Evolutionary conservation across 1,140 invertebrate genomes (phyloP), one percentile per base, ranked within the genome.

Genomic region (Polypedilum vanderplanki): DNA sequence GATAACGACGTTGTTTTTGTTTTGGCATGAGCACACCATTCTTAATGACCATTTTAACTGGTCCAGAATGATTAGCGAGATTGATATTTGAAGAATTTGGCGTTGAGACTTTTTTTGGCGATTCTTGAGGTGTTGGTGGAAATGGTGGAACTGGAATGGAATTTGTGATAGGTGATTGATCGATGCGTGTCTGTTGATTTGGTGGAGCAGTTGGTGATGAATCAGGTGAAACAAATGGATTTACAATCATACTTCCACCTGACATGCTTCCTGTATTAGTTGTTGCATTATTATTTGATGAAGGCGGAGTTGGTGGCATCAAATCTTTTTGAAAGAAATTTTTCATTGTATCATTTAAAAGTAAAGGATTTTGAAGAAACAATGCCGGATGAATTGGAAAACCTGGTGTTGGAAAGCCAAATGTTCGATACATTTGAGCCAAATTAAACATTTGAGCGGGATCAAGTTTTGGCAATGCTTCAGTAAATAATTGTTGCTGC

Each of bases 21-120:
- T 95, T 95, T 0, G 92, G 93, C 88, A 95, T 93, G 0, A 95
- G 81, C 0, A 94, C 89, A 0, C 93, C 93, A 76, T 95, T 95
- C 81, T 94, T 95, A 74, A 95, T 92, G 0, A 94, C 92, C 92
- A 94, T 93, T 81, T 93, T 92, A 0, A 93, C 90, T 1, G 90
- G 90, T 78, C 90, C 90, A 0, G 84, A 57, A 57, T 57, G 46
- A 70, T 70, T 70, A 10, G 0, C 80, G 18, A 0, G 79, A 75
- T 12, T 74, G 75, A 0, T 78, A 75, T 7, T 75, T 8, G 12
- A 18, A 20, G 15, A 77, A 73, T 74, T 76, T 70, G 65, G 20
- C 17, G 65, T 70, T 18, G 65, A 70, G 20, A 20, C 18, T 70
- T 70, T 70, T 17, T 70, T 70, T 70, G 65, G 65, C 65, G 65